Evolutionary conservation across 2,888 invertebrate species (phyloP).

Genomic region (Lissocephala sabroskyi): DNA sequence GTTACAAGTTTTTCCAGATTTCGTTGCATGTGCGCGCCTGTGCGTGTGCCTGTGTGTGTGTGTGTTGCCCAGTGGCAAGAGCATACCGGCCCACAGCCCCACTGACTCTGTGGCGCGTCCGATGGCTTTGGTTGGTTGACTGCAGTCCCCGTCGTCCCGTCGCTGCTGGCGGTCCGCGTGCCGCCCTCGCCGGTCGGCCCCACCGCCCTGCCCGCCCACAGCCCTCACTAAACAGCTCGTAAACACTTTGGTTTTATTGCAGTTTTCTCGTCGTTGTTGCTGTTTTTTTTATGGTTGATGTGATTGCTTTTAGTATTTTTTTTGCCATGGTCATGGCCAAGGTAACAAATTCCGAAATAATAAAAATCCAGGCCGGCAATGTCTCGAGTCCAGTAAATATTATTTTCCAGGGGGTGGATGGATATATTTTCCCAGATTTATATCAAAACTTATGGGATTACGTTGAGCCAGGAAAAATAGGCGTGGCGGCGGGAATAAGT

Average conservation of each 20-base stretch:
- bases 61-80: slow-evolving; percentile 15
- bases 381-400: no score
- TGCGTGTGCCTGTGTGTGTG: slow-evolving; percentile 2
- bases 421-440: no score
- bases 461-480: no score
- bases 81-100: slow-evolving; percentile 14
- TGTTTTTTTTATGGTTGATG: slow-evolving; percentile 13
- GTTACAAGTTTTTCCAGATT: slow-evolving; percentile 63
- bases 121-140: background rate
- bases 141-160: no score
- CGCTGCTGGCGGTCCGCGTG: no score
- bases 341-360: slow-evolving; percentile 1
- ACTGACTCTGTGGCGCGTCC: slow-evolving; percentile 6
- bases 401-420: no score
- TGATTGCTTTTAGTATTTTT: slow-evolving; percentile 4
- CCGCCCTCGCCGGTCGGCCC: background rate
- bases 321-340: slow-evolving; percentile 4
- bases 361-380: no score
- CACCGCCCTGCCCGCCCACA: slow-evolving; percentile 4
- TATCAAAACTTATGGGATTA: no score
- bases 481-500: no score
- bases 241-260: slow-evolving; percentile 53
- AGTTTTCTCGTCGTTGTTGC: background rate
- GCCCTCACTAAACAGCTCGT: slow-evolving; percentile 52
- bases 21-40: background rate